Conservation (phyloP, 2,113 vertebrate genomes). For the Phalacrocorax pelagicus region DNA sequence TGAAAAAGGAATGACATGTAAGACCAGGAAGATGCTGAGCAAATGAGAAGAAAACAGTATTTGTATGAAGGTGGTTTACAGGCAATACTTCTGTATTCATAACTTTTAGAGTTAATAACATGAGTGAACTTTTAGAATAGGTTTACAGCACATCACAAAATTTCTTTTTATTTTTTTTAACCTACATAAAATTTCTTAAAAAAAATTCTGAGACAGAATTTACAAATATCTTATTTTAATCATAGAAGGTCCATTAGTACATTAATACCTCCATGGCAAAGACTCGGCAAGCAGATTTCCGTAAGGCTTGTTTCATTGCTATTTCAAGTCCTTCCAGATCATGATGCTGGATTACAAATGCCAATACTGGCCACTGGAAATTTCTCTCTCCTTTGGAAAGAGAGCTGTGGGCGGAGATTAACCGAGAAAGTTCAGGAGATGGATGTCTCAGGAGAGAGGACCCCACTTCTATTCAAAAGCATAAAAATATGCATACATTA, state of each 20-base stretch:
- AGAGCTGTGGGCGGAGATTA: constrained; percentile 97
- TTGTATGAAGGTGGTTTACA: background rate
- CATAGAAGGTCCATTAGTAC: background rate
- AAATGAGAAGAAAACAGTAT: background rate
- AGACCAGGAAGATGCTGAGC: background rate
- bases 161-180: background rate
- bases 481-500: constrained; percentile 60
- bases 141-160: background rate
- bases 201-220: background rate
- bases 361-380: constrained; percentile 98
- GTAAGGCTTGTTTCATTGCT: constrained; percentile 96
- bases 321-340: constrained; percentile 97
- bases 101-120: background rate
- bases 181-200: background rate
- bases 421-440: constrained; percentile 95
- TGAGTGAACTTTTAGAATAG: background rate
- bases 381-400: constrained; percentile 98
- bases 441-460: constrained; percentile 96
- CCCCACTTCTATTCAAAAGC: constrained; percentile 88
- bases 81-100: background rate
- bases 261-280: constrained; percentile 96
- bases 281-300: constrained; percentile 96
- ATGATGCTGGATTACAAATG: constrained; percentile 98
- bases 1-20: background rate
- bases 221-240: background rate